These are phyloP conservation scores for Rhinogobio ventralis DNA, from an alignment of 2,797 vertebrate genomes.

Conservation along the genomic window DNA sequence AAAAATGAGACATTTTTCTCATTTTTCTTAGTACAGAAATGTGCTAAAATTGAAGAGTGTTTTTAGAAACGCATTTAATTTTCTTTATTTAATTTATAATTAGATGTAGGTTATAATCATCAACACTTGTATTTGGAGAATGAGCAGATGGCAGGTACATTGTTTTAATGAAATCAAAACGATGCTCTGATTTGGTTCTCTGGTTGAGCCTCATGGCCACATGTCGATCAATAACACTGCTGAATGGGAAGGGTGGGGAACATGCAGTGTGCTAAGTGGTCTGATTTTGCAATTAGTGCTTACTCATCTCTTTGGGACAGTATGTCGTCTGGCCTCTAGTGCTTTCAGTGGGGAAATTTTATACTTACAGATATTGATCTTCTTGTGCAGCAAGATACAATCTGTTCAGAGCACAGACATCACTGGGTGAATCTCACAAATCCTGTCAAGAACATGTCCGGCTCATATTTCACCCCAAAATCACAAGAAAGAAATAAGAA, in stretches of 20 bases:
- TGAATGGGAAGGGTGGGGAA: constrained; percentile 22
- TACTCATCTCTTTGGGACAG: constrained; percentile 20
- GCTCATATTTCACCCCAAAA: not conserved
- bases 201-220: not conserved
- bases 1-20: not conserved
- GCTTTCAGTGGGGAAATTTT: constrained; percentile 28
- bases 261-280: constrained; percentile 10
- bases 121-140: not conserved
- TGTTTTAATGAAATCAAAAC: not conserved
- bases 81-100: not conserved
- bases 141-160: not conserved
- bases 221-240: constrained; percentile 25
- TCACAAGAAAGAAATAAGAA: not conserved
- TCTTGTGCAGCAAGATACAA: constrained; percentile 1
- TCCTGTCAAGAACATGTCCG: constrained; percentile 13
- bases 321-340: not conserved
- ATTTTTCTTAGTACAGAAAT: no score
- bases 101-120: not conserved
- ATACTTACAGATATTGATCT: constrained; percentile 17
- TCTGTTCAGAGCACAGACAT: not conserved
- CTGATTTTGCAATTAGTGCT: constrained; percentile 28
- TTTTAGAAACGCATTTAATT: not conserved
- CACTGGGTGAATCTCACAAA: not conserved
- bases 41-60: not conserved
- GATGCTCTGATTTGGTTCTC: not conserved